Percentiles rank a stretch among this genome's conserved stretches.
These are phyloP conservation scores for Chrysemys picta DNA, from an alignment of 2,113 vertebrate species.

Conservation along the genomic window DNA sequence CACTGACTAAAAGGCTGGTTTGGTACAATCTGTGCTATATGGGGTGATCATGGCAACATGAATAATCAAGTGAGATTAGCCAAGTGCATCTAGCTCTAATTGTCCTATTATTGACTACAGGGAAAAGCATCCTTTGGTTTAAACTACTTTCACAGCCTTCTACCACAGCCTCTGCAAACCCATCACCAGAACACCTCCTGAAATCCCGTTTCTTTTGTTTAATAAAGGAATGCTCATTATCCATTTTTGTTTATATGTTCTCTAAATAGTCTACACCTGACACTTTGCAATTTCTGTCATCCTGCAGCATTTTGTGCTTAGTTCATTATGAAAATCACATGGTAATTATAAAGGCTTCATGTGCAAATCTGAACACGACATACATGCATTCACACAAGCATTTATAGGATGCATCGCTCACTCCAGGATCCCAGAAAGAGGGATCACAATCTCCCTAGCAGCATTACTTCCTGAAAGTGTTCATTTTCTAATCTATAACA, in stretches of 20 bases:
- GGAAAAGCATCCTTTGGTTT: constrained; percentile 19
- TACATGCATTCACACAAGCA: not conserved
- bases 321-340: constrained; percentile 49
- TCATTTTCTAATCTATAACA: constrained; percentile 6
- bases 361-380: constrained; percentile 53
- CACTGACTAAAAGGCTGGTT: not conserved
- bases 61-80: constrained; percentile 65
- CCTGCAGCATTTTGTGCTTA: constrained; percentile 21
- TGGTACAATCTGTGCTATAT: not conserved
- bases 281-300: not conserved
- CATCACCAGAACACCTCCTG: not conserved
- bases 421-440: not conserved
- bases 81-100: constrained; percentile 45
- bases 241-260: constrained; percentile 27
- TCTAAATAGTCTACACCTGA: not conserved
- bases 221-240: not conserved
- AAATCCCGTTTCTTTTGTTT: not conserved
- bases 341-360: constrained; percentile 33
- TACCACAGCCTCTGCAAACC: not conserved
- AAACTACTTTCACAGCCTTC: not conserved
- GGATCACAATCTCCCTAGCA: not conserved
- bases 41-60: constrained; percentile 14
- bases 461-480: not conserved
- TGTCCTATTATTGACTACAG: constrained; percentile 29
- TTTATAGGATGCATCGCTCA: not conserved